Conservation (phyloP, 1,140 invertebrate species). For the Macrobrachium rosenbergii region DNA sequence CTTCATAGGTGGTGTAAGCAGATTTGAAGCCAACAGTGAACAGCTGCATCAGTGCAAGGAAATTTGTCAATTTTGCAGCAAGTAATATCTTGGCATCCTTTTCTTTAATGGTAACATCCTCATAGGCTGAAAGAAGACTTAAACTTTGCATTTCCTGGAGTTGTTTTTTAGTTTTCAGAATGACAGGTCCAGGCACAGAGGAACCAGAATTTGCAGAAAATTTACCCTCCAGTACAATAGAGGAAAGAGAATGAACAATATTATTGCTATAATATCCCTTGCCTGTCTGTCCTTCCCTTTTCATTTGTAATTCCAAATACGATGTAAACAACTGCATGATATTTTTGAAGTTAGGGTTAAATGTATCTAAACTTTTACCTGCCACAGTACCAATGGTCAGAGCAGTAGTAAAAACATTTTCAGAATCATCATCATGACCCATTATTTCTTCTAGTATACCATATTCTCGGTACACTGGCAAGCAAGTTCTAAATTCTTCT, state of each 20-base stretch:
- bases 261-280: slow-evolving; percentile 35
- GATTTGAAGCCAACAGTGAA: slow-evolving; percentile 54
- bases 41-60: slow-evolving; percentile 52
- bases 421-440: slow-evolving; percentile 68
- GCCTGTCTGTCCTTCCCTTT: slow-evolving; percentile 21
- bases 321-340: slow-evolving; percentile 40
- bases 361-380: slow-evolving; percentile 44
- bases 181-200: slow-evolving; percentile 23
- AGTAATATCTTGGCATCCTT: slow-evolving; percentile 26
- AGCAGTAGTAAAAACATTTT: slow-evolving; percentile 69
- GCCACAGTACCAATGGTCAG: slow-evolving; percentile 67
- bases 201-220: slow-evolving; percentile 31
- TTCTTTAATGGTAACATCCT: not conserved
- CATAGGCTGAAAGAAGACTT: slow-evolving; percentile 4
- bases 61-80: slow-evolving; percentile 30
- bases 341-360: slow-evolving; percentile 38
- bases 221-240: slow-evolving; percentile 44
- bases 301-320: slow-evolving; percentile 44
- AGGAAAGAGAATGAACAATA: slow-evolving; percentile 42
- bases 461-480: slow-evolving; percentile 71
- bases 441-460: slow-evolving; percentile 68
- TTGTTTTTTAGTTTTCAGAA: slow-evolving; percentile 56
- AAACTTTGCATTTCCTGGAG: slow-evolving; percentile 34
- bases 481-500: slow-evolving; percentile 70
- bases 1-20: slow-evolving; percentile 59